Conservation (phyloP, 23 tunicate species). For the Styela plicata region DNA sequence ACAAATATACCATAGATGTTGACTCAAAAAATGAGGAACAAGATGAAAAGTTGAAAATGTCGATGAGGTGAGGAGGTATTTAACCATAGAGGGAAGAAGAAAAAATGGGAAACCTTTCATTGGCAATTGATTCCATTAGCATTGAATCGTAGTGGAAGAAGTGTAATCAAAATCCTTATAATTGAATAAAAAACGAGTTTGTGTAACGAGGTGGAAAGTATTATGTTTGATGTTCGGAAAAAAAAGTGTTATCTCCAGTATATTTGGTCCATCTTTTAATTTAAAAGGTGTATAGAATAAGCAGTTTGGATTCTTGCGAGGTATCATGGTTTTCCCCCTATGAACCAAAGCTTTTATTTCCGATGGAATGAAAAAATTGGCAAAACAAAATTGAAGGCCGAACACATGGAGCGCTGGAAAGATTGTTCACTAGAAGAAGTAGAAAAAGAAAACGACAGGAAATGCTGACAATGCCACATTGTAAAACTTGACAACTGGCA, state of each 20-base stretch:
- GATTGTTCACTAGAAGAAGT: constrained; percentile 52
- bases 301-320: constrained; percentile 34
- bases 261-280: constrained; percentile 55
- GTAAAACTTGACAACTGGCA: constrained; percentile 78
- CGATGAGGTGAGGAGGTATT: constrained; percentile 88
- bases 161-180: neutral
- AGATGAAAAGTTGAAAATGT: constrained; percentile 44
- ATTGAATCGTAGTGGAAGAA: constrained; percentile 75
- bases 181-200: constrained; percentile 37
- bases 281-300: constrained; percentile 26
- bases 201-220: constrained; percentile 94
- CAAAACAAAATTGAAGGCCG: constrained; percentile 56
- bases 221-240: constrained; percentile 72
- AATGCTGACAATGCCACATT: constrained; percentile 75
- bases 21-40: constrained; percentile 13
- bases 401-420: constrained; percentile 81
- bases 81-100: constrained; percentile 55
- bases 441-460: constrained; percentile 6
- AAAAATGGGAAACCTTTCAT: constrained; percentile 57
- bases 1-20: neutral
- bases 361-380: constrained; percentile 58
- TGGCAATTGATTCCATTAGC: constrained; percentile 70
- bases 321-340: constrained; percentile 92
- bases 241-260: constrained; percentile 57
- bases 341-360: constrained; percentile 59